phyloP scores from a whole-genome alignment of 2,888 invertebrate species.

The Metellina segmentata region DNA sequence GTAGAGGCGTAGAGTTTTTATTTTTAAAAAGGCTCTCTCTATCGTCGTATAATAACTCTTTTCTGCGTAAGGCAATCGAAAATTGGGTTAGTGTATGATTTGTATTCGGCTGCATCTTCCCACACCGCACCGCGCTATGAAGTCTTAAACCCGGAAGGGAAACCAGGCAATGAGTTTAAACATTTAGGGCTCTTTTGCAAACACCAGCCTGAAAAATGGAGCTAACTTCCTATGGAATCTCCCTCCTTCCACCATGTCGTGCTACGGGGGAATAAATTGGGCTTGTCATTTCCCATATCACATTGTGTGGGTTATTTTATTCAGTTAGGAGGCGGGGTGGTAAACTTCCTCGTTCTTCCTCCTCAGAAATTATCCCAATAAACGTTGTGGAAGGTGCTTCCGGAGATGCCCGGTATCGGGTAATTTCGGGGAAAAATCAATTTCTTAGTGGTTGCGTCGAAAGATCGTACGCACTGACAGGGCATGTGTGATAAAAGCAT shows the following conservation, averaged over 20 bases:
- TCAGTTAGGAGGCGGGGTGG: background rate
- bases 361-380: too few species aligned
- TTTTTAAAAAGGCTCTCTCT: slow-evolving; percentile 27
- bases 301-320: background rate
- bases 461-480: too few species aligned
- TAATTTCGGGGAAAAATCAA: too few species aligned
- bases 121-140: background rate
- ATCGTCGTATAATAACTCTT: slow-evolving; percentile 12
- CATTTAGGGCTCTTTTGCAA: background rate
- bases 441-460: too few species aligned
- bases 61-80: background rate
- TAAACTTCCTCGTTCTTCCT: slow-evolving; percentile 4
- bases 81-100: slow-evolving; percentile 24
- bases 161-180: slow-evolving; percentile 1
- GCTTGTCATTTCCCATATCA: background rate
- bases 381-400: too few species aligned
- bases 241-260: background rate
- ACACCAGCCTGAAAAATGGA: slow-evolving; percentile 4
- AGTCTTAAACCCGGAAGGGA: slow-evolving; percentile 12
- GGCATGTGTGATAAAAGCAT: too few species aligned
- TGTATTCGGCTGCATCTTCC: slow-evolving; percentile 7
- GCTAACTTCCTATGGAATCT: background rate
- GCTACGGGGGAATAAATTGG: slow-evolving; percentile 27
- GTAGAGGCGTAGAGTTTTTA: background rate
- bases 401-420: too few species aligned